Conservation (phyloP, 2,888 invertebrate species). For the Mesopsocus fuscifrons region DNA sequence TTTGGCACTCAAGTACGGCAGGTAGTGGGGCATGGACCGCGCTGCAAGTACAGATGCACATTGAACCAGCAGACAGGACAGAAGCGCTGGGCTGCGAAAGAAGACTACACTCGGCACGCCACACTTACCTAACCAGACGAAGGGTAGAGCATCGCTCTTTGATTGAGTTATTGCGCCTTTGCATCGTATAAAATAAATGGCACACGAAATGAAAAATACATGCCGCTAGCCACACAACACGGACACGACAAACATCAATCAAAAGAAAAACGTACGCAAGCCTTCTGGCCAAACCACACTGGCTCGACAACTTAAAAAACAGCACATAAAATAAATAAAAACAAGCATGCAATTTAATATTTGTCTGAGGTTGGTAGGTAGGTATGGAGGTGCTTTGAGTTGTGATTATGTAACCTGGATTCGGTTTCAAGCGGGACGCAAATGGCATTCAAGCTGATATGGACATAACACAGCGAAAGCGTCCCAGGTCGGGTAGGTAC, state of each 20-base stretch:
- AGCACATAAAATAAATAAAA: not conserved
- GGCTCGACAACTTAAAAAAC: no score
- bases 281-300: slow-evolving; percentile 3
- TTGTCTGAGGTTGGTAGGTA: no score
- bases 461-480: not conserved
- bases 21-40: slow-evolving; percentile 9
- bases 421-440: not conserved
- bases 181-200: slow-evolving; percentile 4
- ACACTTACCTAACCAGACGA: no score
- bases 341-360: not conserved
- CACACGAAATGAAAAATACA: slow-evolving; percentile 8
- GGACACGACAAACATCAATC: slow-evolving; percentile 8
- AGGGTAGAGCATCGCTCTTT: not conserved
- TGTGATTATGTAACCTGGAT: no score
- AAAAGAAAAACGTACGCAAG: slow-evolving; percentile 6
- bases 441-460: not conserved
- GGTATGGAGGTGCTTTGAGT: no score
- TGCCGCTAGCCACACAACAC: slow-evolving; percentile 8
- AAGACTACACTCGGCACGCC: no score
- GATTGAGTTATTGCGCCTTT: slow-evolving; percentile 11
- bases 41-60: slow-evolving; percentile 5
- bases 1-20: slow-evolving; percentile 10
- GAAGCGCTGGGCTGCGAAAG: not conserved
- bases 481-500: not conserved
- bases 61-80: not conserved